Percentiles rank a stretch among this genome's conserved stretches.
phyloP scores from a whole-genome alignment of 2,113 vertebrate genomes.

The Gopherus evgoodei region DNA sequence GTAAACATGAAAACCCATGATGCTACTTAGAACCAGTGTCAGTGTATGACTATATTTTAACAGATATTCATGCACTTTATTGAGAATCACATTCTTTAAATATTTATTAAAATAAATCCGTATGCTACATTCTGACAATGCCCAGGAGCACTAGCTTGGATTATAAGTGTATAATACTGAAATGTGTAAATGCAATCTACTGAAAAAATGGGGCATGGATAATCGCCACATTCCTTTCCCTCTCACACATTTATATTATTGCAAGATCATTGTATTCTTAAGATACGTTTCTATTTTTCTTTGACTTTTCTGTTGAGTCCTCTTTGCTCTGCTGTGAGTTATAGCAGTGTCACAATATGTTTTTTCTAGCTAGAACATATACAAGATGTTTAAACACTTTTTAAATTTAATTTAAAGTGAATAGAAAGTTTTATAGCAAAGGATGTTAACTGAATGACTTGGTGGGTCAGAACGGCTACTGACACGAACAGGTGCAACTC shows the following conservation, averaged over 20 bases:
- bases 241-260: background rate
- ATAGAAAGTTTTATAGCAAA: background rate
- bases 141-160: background rate
- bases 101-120: background rate
- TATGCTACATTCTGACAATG: background rate
- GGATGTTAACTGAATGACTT: background rate
- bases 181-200: background rate
- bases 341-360: background rate
- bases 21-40: background rate
- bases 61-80: background rate
- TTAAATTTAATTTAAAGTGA: background rate
- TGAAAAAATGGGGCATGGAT: background rate
- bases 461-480: background rate
- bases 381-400: fast-evolving
- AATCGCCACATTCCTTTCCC: fast-evolving
- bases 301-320: background rate
- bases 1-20: background rate
- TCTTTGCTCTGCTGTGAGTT: background rate
- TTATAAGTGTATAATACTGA: background rate
- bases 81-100: background rate
- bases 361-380: background rate
- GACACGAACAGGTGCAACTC: background rate
- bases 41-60: background rate
- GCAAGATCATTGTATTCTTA: background rate
- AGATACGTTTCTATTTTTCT: background rate